A percentile compares a stretch with the other conserved stretches of the same genome.
phyloP scores from a whole-genome alignment of 2,888 invertebrate species.

The Lysandra bellargus region DNA sequence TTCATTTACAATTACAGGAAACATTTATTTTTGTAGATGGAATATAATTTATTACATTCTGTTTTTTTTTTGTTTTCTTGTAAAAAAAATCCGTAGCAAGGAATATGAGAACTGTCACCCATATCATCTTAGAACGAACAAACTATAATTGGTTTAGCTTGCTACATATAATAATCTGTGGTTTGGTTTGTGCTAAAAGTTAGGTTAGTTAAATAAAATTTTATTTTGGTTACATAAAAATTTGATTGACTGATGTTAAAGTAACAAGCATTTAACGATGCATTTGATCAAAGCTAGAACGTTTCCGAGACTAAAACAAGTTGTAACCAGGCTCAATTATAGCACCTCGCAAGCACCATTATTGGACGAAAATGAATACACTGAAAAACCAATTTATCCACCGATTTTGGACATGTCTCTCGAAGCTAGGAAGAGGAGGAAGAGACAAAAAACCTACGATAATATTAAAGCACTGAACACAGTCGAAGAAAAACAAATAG shows the following conservation, averaged over 20 bases:
- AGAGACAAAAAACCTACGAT: constrained; percentile 72
- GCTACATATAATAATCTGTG: too few species aligned
- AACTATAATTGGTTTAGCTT: too few species aligned
- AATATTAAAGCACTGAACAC: constrained; percentile 84
- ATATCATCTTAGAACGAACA: too few species aligned
- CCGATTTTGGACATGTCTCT: constrained; percentile 82
- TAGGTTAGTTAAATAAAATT: constrained; percentile 31
- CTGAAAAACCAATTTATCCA: constrained; percentile 77
- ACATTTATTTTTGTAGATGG: too few species aligned
- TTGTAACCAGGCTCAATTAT: constrained; percentile 48
- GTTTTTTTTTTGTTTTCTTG: too few species aligned
- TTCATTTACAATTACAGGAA: too few species aligned
- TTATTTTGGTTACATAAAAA: not conserved
- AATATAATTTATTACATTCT: too few species aligned
- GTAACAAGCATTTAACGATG: constrained; percentile 50
- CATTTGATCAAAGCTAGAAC: constrained; percentile 58
- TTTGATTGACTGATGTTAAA: not conserved
- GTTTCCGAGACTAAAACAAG: constrained; percentile 58
- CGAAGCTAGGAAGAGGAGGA: constrained; percentile 70
- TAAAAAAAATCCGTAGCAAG: too few species aligned
- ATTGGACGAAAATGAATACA: constrained; percentile 65
- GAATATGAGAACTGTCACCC: too few species aligned
- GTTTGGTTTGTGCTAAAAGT: constrained; percentile 4
- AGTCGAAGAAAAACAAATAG: constrained; percentile 91
- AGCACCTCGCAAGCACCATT: constrained; percentile 52